A percentile compares a stretch with the other conserved stretches of the same genome.
Evolutionary conservation across 2,888 invertebrate species (phyloP).

Genomic region (Harmothoe impar): DNA sequence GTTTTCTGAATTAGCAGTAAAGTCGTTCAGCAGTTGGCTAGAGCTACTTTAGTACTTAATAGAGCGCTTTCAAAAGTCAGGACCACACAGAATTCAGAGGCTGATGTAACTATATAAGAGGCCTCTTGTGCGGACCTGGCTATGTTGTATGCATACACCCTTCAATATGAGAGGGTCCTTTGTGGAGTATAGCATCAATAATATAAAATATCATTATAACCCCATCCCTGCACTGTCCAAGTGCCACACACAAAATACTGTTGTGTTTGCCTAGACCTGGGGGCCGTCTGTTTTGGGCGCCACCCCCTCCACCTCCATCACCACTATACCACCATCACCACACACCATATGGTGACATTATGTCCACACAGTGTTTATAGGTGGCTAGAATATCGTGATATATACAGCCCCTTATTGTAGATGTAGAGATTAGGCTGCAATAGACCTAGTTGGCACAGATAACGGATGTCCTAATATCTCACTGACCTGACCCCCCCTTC

Average conservation of each 20-base stretch:
- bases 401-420: neutral
- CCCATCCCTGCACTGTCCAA: neutral
- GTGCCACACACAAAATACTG: neutral
- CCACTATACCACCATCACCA: neutral
- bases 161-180: no score
- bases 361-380: slow-evolving; percentile 9
- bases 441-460: slow-evolving; percentile 4
- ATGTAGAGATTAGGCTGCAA: slow-evolving; percentile 6
- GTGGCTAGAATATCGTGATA: slow-evolving; percentile 7
- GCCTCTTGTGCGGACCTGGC: neutral
- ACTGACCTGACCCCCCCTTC: neutral
- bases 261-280: neutral
- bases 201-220: neutral
- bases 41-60: neutral
- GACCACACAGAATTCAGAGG: neutral
- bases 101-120: neutral
- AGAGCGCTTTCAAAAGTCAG: neutral
- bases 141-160: neutral
- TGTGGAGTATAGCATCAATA: no score
- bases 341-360: slow-evolving; percentile 37
- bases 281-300: neutral
- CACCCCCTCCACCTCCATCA: neutral
- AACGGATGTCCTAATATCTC: neutral
- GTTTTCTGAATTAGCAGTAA: neutral
- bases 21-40: neutral